Base-by-base conservation (phyloP, 2,888 invertebrate species). In the Drosophila crucigera region DNA sequence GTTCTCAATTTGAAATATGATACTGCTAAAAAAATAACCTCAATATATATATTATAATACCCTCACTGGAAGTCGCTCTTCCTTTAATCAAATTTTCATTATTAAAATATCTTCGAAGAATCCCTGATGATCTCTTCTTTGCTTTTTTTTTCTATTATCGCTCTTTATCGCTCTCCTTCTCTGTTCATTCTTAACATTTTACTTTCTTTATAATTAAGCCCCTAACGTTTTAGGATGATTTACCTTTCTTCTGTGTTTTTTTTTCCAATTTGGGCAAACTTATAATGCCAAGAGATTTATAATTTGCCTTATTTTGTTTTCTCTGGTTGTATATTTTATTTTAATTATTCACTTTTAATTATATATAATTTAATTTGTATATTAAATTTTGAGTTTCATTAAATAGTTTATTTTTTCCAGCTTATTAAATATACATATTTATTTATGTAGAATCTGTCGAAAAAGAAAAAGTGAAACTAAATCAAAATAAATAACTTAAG, bases 1-100 rank as follows among this genome's bases (percentile, higher is more conserved):
- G 37, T 35, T 50, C 39, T 31, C 14, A 5, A 30, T n/a, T 68
- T 69, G 19, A 41, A n/a, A 41, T 22, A 25, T 16, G 16, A 47
- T 25, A 47, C 9, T 9, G 52, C n/a, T 58, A 22, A 58, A 49
- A 37, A 47, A 47, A 25, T 9, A 35, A 60, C 54, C 30, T 25
- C 9, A 4, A 4, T 6, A 52, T 70, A 37, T 19, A 30, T 30
- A 37, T 53, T 5, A 22, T 22, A 43, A 22, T 22, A 16, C 25
- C 25, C 25, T 47, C 9, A 16, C 22, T 47, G 9, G 7, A 47
- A 2, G 4, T 11, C 2, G 22, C 2, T 41, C 10, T 11, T 43
- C 43, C 2, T 43, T 43, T 11, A 22, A 22, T 22, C 11, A 6
- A 43, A 22, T 43, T 43, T 43, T 43, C 2, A 22, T 6, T 19